Evolutionary conservation across 2,888 invertebrate genomes (phyloP).

Genomic region (Salticus scenicus): DNA sequence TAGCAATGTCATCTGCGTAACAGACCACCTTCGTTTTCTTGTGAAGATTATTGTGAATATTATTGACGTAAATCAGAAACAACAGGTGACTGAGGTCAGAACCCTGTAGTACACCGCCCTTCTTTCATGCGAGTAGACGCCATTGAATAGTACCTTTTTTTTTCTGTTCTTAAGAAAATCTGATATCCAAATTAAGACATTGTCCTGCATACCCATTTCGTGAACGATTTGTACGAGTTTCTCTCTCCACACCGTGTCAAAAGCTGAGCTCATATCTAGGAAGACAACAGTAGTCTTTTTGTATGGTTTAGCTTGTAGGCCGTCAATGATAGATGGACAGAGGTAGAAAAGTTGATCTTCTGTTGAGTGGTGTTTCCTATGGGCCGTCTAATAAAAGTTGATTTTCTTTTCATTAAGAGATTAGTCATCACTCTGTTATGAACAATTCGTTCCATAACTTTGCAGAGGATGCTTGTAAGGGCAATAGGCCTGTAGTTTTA

Average conservation of each 20-base stretch:
- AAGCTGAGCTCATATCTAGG: not conserved
- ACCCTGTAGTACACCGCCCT: not conserved
- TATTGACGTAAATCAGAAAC: not conserved
- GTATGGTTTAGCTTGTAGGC: not conserved
- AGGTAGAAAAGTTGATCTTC: conserved; percentile 17
- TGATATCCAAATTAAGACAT: not conserved
- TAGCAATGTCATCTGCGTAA: too few species aligned
- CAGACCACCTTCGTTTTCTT: too few species aligned
- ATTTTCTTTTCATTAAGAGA: not conserved
- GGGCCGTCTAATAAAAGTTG: not conserved
- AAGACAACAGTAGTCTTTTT: conserved; percentile 10
- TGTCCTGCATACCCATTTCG: not conserved
- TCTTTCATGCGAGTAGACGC: too few species aligned
- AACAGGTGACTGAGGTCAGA: not conserved
- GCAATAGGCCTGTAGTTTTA: not conserved
- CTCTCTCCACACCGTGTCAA: not conserved
- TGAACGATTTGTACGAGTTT: not conserved
- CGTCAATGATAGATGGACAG: not conserved
- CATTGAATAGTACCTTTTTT: too few species aligned
- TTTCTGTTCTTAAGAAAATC: not conserved
- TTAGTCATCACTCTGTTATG: not conserved
- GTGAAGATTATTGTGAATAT: not conserved
- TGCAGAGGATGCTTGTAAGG: not conserved
- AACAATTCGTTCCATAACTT: not conserved
- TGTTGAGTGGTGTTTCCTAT: conserved; percentile 12